These are phyloP conservation scores for Tiliqua scincoides DNA, from an alignment of 2,113 vertebrate species.

Conservation along the genomic window DNA sequence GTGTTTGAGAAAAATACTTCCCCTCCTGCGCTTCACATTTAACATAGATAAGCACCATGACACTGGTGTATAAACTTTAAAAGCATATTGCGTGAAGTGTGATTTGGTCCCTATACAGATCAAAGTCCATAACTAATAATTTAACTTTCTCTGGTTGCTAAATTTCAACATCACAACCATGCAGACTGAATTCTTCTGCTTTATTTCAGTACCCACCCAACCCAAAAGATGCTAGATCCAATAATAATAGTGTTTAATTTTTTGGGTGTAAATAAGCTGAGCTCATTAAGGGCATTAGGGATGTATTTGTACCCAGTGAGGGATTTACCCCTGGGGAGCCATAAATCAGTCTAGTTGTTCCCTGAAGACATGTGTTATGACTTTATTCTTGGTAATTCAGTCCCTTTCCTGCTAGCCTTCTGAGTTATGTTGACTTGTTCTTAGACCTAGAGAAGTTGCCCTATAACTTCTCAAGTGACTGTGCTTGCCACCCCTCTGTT, in stretches of 20 bases:
- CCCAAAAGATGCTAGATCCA: neutral
- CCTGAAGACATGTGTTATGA: neutral
- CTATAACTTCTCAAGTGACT: neutral
- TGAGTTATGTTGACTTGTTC: neutral
- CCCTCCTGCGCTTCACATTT: neutral
- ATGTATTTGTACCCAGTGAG: conserved; percentile 1
- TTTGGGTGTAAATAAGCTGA: neutral
- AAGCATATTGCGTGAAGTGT: neutral
- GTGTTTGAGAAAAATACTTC: neutral
- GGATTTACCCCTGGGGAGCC: neutral
- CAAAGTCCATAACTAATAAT: neutral
- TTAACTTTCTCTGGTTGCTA: neutral
- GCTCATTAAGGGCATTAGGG: conserved; percentile 17
- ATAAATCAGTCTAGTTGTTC: conserved; percentile 5
- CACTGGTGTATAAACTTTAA: neutral
- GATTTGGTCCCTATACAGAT: neutral
- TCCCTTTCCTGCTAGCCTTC: neutral
- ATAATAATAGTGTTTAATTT: conserved; percentile 12
- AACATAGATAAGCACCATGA: neutral
- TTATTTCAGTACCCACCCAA: neutral
- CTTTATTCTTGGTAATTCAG: neutral
- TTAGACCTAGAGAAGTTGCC: neutral
- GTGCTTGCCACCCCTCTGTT: neutral
- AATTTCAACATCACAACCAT: neutral
- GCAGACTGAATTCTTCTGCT: neutral